Evolutionary conservation across 1,140 invertebrate genomes (phyloP), one percentile per base, ranked within the genome.

Genomic region (Paraescarpia echinospica): DNA sequence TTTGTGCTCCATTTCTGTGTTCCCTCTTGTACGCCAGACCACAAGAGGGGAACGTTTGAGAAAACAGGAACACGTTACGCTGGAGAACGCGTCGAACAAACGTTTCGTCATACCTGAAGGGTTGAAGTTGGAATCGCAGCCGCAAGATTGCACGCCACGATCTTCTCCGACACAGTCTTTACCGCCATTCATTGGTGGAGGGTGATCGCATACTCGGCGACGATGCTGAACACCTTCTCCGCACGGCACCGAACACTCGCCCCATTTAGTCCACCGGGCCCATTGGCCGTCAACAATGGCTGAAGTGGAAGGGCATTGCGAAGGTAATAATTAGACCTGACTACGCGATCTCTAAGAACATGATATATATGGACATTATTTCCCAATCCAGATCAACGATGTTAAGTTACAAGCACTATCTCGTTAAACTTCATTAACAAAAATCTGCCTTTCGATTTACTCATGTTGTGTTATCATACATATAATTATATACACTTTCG

Each of bases 121-220:
- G 59, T 77, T 77, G 59, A 77, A 77, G 59, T 77, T 77, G 22
- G 59, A 18, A 77, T 77, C 59, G 27, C 59, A 77, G 27, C 59
- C 59, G 22, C 59, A 77, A 4, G 0, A 6, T 4, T 18, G 59
- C 14, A 4, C 5, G 90, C n/a, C 90, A 31, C 90, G 33, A 31
- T 34, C 34, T n/a, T 31, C 31, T 41, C 90, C 90, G 18, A 31
- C 27, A 90, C 90, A 90, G 27, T 34, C 35, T 9, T n/a, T 12
- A n/a, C 90, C 90, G 35, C 90, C 90, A n/a, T 90, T 34, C 90
- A 90, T 90, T 5, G 90, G 90, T n/a, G 90, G 90, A 41, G 90
- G 90, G 90, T 90, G 12, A 31, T 34, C 34, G 27, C 90, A 90
- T 1, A 34, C 27, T 41, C 90, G 33, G 18, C 34, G 33, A 2